These are phyloP conservation scores for Otolemur crassicaudatus DNA, from an alignment of 2,797 vertebrate genomes.

Conservation along the genomic window DNA sequence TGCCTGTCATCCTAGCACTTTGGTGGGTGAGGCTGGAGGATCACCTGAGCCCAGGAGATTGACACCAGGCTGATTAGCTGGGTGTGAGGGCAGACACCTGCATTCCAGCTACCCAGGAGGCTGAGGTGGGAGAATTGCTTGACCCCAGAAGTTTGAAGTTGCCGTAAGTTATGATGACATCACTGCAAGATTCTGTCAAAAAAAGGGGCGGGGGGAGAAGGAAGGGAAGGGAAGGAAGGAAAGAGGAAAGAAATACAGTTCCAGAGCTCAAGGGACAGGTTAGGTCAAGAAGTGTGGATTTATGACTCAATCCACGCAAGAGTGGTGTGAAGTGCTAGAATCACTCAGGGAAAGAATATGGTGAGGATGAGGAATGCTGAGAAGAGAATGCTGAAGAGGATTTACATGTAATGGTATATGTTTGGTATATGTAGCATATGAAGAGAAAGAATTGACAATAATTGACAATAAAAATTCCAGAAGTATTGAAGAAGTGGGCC, in stretches of 20 bases:
- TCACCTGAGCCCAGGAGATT: neutral
- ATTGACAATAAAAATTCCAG: neutral
- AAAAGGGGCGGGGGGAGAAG: fast-evolving
- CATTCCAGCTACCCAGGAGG: too few relatives aligned
- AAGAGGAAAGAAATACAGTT: neutral
- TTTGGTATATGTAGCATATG: neutral
- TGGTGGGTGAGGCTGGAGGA: neutral
- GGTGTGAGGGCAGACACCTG: too few relatives aligned
- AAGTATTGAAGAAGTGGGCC: neutral
- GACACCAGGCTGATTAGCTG: neutral
- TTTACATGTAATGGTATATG: neutral
- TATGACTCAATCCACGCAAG: neutral
- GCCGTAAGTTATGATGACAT: too few relatives aligned
- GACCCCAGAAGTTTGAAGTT: too few relatives aligned
- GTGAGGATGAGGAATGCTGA: neutral
- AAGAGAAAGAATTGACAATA: neutral
- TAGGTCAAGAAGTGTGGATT: neutral
- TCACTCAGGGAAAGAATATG: neutral
- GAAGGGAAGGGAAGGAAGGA: too few relatives aligned
- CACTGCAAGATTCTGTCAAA: too few relatives aligned
- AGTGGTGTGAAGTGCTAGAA: too few relatives aligned
- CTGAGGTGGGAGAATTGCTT: too few relatives aligned
- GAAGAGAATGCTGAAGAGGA: neutral
- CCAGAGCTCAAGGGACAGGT: neutral
- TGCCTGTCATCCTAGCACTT: neutral